Evolutionary conservation across 2,888 invertebrate species (phyloP), one percentile per base, ranked within the genome.

Genomic region (Eulithis testata): DNA sequence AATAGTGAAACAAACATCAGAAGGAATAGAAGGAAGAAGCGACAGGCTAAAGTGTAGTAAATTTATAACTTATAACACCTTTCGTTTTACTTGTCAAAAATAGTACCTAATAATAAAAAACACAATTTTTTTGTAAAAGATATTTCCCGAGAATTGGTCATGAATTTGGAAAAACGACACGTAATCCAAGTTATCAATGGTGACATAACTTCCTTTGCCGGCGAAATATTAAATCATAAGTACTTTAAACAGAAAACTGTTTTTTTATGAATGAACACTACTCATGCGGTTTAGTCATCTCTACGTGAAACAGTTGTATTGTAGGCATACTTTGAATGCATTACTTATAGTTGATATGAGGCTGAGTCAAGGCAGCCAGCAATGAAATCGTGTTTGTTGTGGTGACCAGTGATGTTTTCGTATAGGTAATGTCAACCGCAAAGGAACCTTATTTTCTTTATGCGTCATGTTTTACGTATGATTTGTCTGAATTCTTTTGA

Each of bases 261-360:
- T 71, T 78, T 69, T 77, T 84, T 78, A 85, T 90, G 89, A 88
- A 90, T 90, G 89, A 81, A 87, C 58, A 79, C 81, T 69, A 87
- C 77, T 87, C 86, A 83, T 82, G 64, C 70, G 52, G 77, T 82
- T 87, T 88, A 88, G 84, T 91, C 88, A 88, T 83, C 75, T 79
- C 78, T 77, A 78, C 75, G 70, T 74, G 81, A 83, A 86, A 85
- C 79, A 69, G 81, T 78, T 79, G 59, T 71, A 53, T 78, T 79
- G 59, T 71, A 53, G 21, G 49, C 11, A 63, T 84, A 83, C 83
- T 76, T 69, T 77, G 85, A 86, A 86, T 60, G 63, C 31, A 53
- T 68, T 79, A 79, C 76, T 80, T 74, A 73, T 79, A 79, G 76
- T 80, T 73, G 73, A 79, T 73, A 76, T 73, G 72, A 72, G 72